phyloP scores from a whole-genome alignment of 64 coral and sea anemone species.

The Orbicella faveolata region DNA sequence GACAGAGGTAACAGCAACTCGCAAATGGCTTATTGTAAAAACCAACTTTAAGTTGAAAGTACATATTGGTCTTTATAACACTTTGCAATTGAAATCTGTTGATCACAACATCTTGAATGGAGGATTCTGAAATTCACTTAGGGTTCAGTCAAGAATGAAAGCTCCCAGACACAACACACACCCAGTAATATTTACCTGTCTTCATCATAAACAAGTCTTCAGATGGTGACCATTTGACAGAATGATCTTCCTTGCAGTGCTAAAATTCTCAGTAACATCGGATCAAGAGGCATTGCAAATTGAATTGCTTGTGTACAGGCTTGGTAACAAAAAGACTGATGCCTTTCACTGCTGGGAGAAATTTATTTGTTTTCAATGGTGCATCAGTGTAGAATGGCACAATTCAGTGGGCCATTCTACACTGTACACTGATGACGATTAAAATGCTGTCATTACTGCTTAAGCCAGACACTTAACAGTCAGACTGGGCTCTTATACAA shows the following conservation, averaged over 20 bases:
- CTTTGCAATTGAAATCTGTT: too few species aligned
- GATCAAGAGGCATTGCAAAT: constrained; percentile 51
- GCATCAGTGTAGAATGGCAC: constrained; percentile 38
- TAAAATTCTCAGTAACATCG: constrained; percentile 47
- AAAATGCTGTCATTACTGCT: background rate
- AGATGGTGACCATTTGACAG: constrained; percentile 5
- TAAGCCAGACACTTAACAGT: background rate
- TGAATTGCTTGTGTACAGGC: constrained; percentile 46
- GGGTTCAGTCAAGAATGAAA: constrained; percentile 6
- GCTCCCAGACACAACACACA: constrained; percentile 24
- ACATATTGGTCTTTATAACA: too few species aligned
- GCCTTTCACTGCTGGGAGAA: constrained; percentile 52
- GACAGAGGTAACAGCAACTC: too few species aligned
- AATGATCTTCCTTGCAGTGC: constrained; percentile 22
- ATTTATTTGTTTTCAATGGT: constrained; percentile 14
- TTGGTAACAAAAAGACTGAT: background rate
- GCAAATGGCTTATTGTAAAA: too few species aligned
- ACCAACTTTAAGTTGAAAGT: too few species aligned
- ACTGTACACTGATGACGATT: background rate
- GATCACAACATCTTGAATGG: background rate
- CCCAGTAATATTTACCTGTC: constrained; percentile 39
- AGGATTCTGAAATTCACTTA: constrained; percentile 4
- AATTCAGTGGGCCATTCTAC: constrained; percentile 20
- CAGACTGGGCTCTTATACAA: background rate
- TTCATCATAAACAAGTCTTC: constrained; percentile 34